Conservation (phyloP, 2,113 vertebrate genomes). For the Monarcha castaneiventris region DNA sequence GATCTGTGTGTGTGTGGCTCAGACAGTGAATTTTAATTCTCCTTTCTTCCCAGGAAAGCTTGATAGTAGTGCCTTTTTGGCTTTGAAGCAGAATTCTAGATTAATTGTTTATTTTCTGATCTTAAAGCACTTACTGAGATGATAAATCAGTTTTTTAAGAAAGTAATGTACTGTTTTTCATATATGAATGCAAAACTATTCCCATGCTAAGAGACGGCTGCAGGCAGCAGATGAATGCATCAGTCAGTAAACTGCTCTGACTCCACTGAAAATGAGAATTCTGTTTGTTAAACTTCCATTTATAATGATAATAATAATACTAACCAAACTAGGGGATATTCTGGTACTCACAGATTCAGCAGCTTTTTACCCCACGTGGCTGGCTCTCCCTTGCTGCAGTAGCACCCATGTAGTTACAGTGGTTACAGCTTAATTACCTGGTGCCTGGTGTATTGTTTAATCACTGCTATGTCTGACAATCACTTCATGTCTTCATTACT, state of each 20-base stretch:
- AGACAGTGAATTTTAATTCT: background rate
- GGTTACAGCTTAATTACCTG: background rate
- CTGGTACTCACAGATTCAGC: background rate
- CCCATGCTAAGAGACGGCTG: background rate
- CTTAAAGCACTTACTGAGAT: background rate
- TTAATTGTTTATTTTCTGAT: background rate
- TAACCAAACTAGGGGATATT: background rate
- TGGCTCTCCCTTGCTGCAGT: background rate
- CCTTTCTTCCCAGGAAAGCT: background rate
- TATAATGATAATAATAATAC: background rate
- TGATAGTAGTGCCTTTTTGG: background rate
- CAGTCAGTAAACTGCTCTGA: background rate
- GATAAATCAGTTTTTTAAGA: background rate
- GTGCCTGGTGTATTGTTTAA: background rate
- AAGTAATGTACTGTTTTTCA: background rate
- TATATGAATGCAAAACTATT: background rate
- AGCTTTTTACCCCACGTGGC: background rate
- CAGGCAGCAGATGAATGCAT: background rate
- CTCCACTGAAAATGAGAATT: background rate
- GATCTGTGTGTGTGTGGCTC: background rate
- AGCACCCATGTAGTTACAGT: background rate
- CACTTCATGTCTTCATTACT: background rate
- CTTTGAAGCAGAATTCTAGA: background rate
- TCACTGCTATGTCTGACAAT: background rate
- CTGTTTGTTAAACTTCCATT: background rate